phyloP scores from a whole-genome alignment of 2,888 invertebrate species.

The Eupithecia dodoneata region DNA sequence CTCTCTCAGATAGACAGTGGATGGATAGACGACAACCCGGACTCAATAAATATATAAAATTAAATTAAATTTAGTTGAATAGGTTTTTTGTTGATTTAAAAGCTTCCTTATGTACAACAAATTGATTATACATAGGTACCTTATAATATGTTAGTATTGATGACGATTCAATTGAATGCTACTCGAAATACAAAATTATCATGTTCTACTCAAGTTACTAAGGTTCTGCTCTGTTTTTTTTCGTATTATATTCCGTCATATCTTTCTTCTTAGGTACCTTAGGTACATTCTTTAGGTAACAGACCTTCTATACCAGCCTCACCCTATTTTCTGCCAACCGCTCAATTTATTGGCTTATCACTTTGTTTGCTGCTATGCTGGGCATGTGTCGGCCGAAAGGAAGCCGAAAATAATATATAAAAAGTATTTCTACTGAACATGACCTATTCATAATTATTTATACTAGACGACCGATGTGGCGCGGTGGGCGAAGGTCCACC shows the following conservation, averaged over 20 bases:
- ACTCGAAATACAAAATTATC: not conserved
- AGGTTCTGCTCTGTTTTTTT: not conserved
- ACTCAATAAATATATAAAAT: no score
- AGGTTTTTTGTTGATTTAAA: not conserved
- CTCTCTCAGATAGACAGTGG: not conserved
- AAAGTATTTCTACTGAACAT: not conserved
- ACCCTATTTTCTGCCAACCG: slow-evolving; percentile 49
- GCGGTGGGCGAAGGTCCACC: no score
- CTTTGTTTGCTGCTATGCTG: slow-evolving; percentile 13
- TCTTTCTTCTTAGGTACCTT: not conserved
- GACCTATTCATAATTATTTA: no score
- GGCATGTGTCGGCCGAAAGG: not conserved
- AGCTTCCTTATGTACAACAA: not conserved
- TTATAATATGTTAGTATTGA: not conserved
- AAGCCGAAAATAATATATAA: not conserved
- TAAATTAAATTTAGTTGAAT: not conserved
- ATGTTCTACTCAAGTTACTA: not conserved
- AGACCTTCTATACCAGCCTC: slow-evolving; percentile 18
- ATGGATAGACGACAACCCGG: no score
- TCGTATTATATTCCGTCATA: not conserved
- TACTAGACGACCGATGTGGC: no score
- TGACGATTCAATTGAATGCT: not conserved
- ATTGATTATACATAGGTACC: no score
- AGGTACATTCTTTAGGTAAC: not conserved
- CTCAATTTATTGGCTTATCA: slow-evolving; percentile 57